Percentiles rank a stretch among this genome's conserved stretches.
Conservation (phyloP, 2,797 vertebrate species). For the Dallia pectoralis region DNA sequence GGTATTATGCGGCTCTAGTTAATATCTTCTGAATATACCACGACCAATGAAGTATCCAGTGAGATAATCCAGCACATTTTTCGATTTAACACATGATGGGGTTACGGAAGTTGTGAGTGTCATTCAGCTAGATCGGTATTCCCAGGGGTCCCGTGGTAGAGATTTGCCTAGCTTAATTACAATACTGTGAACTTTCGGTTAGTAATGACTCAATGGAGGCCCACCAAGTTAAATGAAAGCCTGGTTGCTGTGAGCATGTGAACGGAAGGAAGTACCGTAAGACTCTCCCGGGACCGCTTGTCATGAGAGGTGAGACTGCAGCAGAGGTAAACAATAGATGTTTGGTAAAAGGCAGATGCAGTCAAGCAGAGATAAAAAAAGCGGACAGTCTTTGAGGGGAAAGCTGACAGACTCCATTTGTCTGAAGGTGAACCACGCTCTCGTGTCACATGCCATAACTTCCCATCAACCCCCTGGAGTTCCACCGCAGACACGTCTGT, state of each 20-base stretch:
- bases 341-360: constrained; percentile 74
- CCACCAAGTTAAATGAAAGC: constrained; percentile 47
- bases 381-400: constrained; percentile 63
- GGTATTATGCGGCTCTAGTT: not conserved
- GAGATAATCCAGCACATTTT: constrained; percentile 8
- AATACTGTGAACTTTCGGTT: constrained; percentile 55
- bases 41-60: not conserved
- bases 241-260: constrained; percentile 52
- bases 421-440: constrained; percentile 66
- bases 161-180: constrained; percentile 64
- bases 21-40: not conserved
- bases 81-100: constrained; percentile 35
- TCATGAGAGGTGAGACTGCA: constrained; percentile 77
- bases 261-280: constrained; percentile 30
- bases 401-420: constrained; percentile 76
- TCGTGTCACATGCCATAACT: constrained; percentile 67
- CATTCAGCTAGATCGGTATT: constrained; percentile 40
- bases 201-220: constrained; percentile 27
- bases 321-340: constrained; percentile 71
- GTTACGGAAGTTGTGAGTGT: constrained; percentile 45
- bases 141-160: constrained; percentile 28
- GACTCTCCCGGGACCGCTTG: constrained; percentile 70
- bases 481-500: constrained; percentile 56
- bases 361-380: constrained; percentile 64
- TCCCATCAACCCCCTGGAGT: constrained; percentile 64